Evolutionary conservation across 2,797 vertebrate genomes (phyloP).

Genomic region (Sebastes trivittatus): DNA sequence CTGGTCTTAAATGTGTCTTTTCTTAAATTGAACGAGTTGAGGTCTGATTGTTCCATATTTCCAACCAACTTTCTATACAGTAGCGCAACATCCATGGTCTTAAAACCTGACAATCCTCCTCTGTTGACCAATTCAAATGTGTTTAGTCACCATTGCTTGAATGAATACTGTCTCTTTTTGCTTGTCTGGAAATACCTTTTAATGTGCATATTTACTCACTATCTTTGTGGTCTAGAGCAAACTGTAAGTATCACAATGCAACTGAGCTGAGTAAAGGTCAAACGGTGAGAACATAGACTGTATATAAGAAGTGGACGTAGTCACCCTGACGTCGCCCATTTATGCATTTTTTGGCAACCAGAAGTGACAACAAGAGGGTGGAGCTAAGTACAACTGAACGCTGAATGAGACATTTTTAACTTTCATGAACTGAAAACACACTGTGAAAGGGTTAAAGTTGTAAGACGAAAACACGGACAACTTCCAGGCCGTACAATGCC

Average conservation of each 20-base stretch:
- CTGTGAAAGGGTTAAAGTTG: no score
- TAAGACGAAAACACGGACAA: no score
- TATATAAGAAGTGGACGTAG: no score
- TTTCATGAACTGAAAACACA: no score
- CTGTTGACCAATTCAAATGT: background rate
- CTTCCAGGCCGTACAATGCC: fast-evolving
- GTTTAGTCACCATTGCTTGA: background rate
- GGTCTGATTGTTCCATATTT: background rate
- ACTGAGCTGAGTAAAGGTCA: background rate
- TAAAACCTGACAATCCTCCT: background rate
- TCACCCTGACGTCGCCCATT: no score
- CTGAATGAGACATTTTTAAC: fast-evolving
- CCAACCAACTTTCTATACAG: background rate
- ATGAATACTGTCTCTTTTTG: background rate
- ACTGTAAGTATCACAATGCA: background rate
- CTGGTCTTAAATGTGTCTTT: background rate
- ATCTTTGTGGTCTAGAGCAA: background rate
- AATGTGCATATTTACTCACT: background rate
- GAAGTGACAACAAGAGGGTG: no score
- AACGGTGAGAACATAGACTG: background rate
- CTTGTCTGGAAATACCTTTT: background rate
- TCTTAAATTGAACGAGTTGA: background rate
- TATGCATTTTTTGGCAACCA: no score
- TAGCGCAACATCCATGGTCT: background rate
- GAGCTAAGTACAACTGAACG: no score